Base-by-base conservation (phyloP, 2,888 invertebrate species). In the Caenorhabditis uteleia region DNA sequence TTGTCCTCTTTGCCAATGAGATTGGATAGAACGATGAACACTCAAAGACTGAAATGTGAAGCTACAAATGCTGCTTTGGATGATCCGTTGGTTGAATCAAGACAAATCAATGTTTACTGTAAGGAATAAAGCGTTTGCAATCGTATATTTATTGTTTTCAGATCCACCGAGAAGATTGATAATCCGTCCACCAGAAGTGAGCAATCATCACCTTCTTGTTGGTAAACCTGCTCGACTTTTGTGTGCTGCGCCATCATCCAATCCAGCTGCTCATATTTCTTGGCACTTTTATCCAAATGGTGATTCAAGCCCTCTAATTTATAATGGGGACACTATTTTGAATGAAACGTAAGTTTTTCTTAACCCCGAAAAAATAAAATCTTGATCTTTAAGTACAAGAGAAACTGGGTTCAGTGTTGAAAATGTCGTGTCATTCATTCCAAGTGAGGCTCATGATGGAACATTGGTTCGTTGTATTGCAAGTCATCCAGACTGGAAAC, bases 61-160 rank as follows among this genome's bases (percentile, higher is more conserved):
- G 79, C 78, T 0, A 67, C 58, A 16, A 81, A 81, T 47, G 70
- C 70, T 2, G 82, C 82, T 5, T 36, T 81, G 4, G 80, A 80
- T 49, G 71, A 79, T 14, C 79, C 82, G 7, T 44, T 81, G 10
- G 60, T 75, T 18, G 77, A 77, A 25, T 72, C 70, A 21, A 26
- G 69, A 39, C 66, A 62, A n/a, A 44, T 82, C 4, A 53, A 53
- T 21, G 75, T 81, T 14, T 51, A 77, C 8, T 80, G 78, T 80
- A 55, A 68, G 74, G 1, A 1, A 16, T 2, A 14, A 14, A 16
- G 21, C 18, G 18, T 42, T 34, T 20, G 14, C 8, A 44, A 48
- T 16, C 10, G 31, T 55, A 3, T 16, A 36, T 25, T 14, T 18
- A 42, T 36, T 14, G 5, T 20, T 48, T 71, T 56, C 31, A 77